Percentiles rank a stretch among this genome's conserved stretches.
These are phyloP conservation scores for Polydesmus complanatus DNA, from an alignment of 2,888 invertebrate genomes.

Conservation along the genomic window DNA sequence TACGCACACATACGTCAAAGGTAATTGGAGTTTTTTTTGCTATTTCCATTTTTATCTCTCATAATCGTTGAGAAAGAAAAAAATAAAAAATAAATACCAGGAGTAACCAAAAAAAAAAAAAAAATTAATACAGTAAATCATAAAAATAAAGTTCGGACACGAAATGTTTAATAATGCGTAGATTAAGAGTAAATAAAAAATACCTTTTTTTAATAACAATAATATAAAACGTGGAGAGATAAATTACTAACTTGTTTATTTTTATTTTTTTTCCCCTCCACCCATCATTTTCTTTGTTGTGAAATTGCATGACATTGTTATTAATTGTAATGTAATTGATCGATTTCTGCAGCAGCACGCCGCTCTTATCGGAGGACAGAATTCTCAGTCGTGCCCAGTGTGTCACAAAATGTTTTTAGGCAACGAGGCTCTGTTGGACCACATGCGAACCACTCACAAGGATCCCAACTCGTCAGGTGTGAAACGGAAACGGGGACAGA, in stretches of 20 bases:
- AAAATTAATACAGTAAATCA: no score
- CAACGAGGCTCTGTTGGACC: slow-evolving; percentile 84
- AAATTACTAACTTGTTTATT: no score
- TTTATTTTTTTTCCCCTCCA: no score
- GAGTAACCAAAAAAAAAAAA: no score
- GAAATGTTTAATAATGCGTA: no score
- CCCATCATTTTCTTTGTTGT: background rate
- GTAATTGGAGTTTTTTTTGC: slow-evolving; percentile 45
- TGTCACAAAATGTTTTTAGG: slow-evolving; percentile 90
- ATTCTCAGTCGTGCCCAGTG: slow-evolving; percentile 80
- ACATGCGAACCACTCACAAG: slow-evolving; percentile 91
- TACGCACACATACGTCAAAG: slow-evolving; percentile 92
- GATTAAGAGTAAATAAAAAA: no score
- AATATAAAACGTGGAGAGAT: no score
- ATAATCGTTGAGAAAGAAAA: no score
- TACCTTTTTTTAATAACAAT: no score
- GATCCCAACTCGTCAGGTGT: slow-evolving; percentile 78
- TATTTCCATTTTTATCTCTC: no score
- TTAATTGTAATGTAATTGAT: background rate
- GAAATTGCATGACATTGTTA: background rate
- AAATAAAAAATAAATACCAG: no score
- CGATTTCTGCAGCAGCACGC: slow-evolving; percentile 73
- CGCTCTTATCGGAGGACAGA: slow-evolving; percentile 80
- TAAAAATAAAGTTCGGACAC: no score
- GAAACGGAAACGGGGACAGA: slow-evolving; percentile 53